phyloP scores from a whole-genome alignment of 2,888 invertebrate genomes.

The Melieria picta region DNA sequence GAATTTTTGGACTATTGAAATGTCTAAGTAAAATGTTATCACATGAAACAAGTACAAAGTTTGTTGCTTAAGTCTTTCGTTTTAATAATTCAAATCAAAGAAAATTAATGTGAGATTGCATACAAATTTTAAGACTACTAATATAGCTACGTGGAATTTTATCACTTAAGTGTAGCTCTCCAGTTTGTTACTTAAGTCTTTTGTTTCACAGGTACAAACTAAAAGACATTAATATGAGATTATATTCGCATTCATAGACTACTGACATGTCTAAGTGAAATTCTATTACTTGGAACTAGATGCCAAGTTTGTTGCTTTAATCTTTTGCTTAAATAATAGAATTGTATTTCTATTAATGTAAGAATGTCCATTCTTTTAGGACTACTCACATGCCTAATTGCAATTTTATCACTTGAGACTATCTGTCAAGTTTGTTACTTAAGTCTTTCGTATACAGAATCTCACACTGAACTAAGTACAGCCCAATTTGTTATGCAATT shows the following conservation, averaged over 20 bases:
- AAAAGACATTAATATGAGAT: background rate
- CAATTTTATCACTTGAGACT: background rate
- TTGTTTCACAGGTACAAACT: background rate
- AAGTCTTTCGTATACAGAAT: background rate
- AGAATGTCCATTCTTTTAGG: background rate
- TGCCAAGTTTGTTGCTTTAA: constrained; percentile 14
- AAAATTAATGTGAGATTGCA: background rate
- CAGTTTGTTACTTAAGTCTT: background rate
- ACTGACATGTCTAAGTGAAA: background rate
- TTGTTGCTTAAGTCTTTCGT: constrained; percentile 20
- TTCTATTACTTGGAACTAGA: too few relatives aligned
- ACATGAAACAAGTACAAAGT: background rate
- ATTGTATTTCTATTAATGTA: background rate
- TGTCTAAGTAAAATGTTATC: background rate
- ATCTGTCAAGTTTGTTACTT: constrained; percentile 2
- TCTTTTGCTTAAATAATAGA: background rate
- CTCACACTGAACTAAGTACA: too few relatives aligned
- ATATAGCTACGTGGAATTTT: background rate
- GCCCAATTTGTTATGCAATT: too few relatives aligned
- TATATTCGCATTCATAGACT: background rate
- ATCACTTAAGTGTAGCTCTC: background rate
- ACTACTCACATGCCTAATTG: background rate
- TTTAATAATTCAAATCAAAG: background rate
- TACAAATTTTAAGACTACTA: background rate
- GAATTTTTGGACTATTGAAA: background rate